Evolutionary conservation across 2,797 vertebrate genomes (phyloP).

Genomic region (Cirrhinus molitorella): DNA sequence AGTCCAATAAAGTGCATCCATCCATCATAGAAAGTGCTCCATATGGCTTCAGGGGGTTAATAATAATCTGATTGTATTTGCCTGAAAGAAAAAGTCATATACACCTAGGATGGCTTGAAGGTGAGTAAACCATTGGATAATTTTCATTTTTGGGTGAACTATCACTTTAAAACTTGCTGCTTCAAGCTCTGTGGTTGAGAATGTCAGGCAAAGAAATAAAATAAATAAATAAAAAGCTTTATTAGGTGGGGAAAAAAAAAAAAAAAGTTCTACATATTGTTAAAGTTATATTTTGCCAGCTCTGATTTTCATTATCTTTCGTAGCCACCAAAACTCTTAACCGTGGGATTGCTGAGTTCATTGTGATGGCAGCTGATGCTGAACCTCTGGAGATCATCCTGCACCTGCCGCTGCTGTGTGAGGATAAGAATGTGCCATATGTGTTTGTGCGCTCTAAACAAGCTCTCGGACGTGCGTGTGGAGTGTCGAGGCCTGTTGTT

Average conservation of each 20-base stretch:
- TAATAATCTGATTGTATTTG: too few relatives aligned
- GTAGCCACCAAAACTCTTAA: constrained; percentile 98
- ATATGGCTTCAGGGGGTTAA: too few relatives aligned
- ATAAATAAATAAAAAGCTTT: too few relatives aligned
- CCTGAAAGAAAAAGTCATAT: too few relatives aligned
- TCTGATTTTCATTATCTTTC: neutral
- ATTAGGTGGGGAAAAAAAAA: too few relatives aligned
- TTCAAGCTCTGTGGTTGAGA: neutral
- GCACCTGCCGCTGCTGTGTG: constrained; percentile 93
- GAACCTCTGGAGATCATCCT: constrained; percentile 98
- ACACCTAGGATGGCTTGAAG: too few relatives aligned
- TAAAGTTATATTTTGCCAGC: neutral
- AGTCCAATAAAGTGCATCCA: too few relatives aligned
- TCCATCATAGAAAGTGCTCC: too few relatives aligned
- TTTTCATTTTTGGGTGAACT: too few relatives aligned
- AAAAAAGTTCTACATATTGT: too few relatives aligned
- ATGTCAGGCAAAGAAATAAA: too few relatives aligned
- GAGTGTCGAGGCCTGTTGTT: constrained; percentile 93
- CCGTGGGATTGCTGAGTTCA: constrained; percentile 96
- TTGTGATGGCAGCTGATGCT: constrained; percentile 97
- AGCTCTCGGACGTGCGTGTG: constrained; percentile 92
- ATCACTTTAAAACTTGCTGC: neutral
- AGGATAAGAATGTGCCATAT: constrained; percentile 98
- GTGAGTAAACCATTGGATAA: too few relatives aligned
- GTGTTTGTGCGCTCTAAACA: constrained; percentile 98